Percentiles rank a stretch among this genome's conserved stretches.
Evolutionary conservation across 2,888 invertebrate genomes (phyloP).

Genomic region (Hofmannophila pseudospretella): DNA sequence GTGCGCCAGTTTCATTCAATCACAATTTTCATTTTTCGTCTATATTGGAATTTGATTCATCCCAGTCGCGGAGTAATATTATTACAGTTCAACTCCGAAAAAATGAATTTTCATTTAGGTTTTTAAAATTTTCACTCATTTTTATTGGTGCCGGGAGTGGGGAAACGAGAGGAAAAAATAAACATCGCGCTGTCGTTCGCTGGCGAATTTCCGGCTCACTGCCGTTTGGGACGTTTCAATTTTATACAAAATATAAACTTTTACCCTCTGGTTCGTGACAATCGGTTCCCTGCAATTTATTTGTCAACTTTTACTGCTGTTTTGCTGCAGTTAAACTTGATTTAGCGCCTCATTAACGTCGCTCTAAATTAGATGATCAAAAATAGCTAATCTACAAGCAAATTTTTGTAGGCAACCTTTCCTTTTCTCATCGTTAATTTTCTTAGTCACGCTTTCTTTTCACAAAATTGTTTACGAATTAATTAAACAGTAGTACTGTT

Average conservation of each 20-base stretch:
- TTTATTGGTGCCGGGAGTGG: slow-evolving; percentile 50
- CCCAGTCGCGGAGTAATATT: slow-evolving; percentile 11
- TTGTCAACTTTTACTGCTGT: slow-evolving; percentile 2
- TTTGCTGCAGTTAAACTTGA: neutral
- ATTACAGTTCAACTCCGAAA: slow-evolving; percentile 5
- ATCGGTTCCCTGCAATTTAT: slow-evolving; percentile 34
- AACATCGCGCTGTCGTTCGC: slow-evolving; percentile 43
- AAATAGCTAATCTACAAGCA: neutral
- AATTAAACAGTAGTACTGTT: too few relatives aligned
- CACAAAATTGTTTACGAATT: too few relatives aligned
- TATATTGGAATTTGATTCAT: slow-evolving; percentile 11
- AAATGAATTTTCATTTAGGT: slow-evolving; percentile 27
- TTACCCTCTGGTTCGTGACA: slow-evolving; percentile 35
- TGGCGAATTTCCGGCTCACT: slow-evolving; percentile 56
- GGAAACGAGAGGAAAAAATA: slow-evolving; percentile 47
- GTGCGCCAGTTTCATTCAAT: neutral
- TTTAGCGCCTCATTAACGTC: neutral
- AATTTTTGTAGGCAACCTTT: too few relatives aligned
- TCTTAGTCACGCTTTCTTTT: too few relatives aligned
- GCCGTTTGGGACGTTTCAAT: slow-evolving; percentile 55
- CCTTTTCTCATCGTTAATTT: too few relatives aligned
- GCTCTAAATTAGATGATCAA: neutral
- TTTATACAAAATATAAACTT: slow-evolving; percentile 51
- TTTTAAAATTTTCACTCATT: slow-evolving; percentile 33
- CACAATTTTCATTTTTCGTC: slow-evolving; percentile 1